Percentiles rank a stretch among this genome's conserved stretches.
phyloP scores from a whole-genome alignment of 2,888 invertebrate genomes.

The Arctia plantaginis region DNA sequence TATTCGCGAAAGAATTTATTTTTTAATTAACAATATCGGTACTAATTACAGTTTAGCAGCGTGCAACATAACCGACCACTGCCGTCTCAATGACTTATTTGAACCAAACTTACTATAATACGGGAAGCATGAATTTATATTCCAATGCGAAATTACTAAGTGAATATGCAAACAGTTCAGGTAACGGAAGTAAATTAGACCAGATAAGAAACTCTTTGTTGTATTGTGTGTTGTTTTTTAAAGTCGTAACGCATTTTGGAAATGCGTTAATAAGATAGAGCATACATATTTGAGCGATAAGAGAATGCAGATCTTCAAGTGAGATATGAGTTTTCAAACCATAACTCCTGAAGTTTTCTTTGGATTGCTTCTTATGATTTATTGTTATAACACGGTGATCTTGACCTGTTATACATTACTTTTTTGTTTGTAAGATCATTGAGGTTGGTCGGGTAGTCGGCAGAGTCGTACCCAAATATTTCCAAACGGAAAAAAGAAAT shows the following conservation, averaged over 20 bases:
- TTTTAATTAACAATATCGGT: not conserved
- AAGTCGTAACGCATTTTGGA: not conserved
- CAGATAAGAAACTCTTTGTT: constrained; percentile 27
- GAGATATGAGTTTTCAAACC: not conserved
- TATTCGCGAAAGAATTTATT: not conserved
- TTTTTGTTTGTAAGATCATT: not conserved
- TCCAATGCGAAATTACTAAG: constrained; percentile 37
- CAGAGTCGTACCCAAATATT: not conserved
- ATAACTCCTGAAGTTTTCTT: not conserved
- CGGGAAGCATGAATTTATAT: constrained; percentile 21
- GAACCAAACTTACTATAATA: constrained; percentile 19
- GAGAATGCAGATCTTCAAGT: not conserved
- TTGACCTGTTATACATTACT: not conserved
- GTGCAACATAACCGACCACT: constrained; percentile 11
- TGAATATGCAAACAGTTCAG: constrained; percentile 35
- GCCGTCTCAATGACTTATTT: constrained; percentile 11
- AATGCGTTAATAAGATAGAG: not conserved
- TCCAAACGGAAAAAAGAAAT: not conserved
- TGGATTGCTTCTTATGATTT: not conserved
- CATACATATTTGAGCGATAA: not conserved
- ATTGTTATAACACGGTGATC: not conserved
- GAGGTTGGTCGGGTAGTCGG: not conserved
- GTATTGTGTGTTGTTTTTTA: constrained; percentile 15
- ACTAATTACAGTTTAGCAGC: not conserved
- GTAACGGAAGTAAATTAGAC: constrained; percentile 31